Percentiles rank a stretch among this genome's conserved stretches.
Evolutionary conservation across 2,888 invertebrate genomes (phyloP).

Genomic region (Athalia rosae): DNA sequence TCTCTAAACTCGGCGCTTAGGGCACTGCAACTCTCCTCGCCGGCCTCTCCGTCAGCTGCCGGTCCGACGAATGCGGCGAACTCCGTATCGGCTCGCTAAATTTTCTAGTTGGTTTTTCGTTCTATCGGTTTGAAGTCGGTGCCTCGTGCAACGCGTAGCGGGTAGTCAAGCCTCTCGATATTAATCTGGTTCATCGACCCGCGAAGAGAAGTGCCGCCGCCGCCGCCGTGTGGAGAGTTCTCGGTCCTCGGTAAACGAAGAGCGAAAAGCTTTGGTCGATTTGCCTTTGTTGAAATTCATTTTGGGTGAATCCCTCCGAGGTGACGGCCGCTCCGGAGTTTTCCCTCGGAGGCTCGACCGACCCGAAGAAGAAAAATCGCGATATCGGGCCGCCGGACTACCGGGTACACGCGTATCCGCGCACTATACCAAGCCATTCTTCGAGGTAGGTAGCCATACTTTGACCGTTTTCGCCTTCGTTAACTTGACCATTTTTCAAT

Average conservation of each 20-base stretch:
- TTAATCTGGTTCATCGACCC: constrained; percentile 61
- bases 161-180: constrained; percentile 43
- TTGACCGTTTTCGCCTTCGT: constrained; percentile 42
- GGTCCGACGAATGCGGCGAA: background rate
- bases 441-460: constrained; percentile 6
- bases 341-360: background rate
- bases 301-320: constrained; percentile 15
- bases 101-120: background rate
- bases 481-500: constrained; percentile 32
- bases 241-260: background rate
- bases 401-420: background rate
- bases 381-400: too few species aligned
- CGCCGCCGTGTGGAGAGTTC: too few species aligned
- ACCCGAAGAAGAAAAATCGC: background rate
- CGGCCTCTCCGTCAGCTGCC: background rate
- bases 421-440: background rate
- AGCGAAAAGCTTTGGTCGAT: constrained; percentile 37
- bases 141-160: too few species aligned
- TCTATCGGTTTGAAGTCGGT: too few species aligned
- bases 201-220: constrained; percentile 53
- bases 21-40: constrained; percentile 62
- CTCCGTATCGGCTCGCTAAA: background rate
- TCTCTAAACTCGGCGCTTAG: constrained; percentile 74
- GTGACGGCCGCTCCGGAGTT: too few species aligned
- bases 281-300: constrained; percentile 46